Evolutionary conservation across 2,113 vertebrate genomes (phyloP), one percentile per base, ranked within the genome.

Genomic region (Jaculus jaculus): DNA sequence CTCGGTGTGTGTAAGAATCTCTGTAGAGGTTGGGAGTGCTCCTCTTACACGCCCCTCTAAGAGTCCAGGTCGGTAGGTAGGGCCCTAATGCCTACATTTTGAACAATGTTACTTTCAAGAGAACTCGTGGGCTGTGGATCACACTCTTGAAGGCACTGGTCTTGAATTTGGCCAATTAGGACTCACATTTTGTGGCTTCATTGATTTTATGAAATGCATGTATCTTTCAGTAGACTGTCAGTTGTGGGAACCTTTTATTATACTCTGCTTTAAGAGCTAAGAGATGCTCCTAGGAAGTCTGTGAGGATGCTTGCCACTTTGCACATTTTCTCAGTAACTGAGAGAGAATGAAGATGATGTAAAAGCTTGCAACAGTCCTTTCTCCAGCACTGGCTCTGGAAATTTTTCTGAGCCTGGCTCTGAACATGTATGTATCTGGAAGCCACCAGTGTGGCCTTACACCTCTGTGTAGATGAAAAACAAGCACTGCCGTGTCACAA

Each of bases 341-440:
- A 80, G 60, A 60, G 11, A 68, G 12, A 4, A 28, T 58, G 47
- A 79, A 80, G 16, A 20, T 51, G 24, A 24, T 26, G 3, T 2
- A 30, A 75, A 11, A 23, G 15, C 81, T 23, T 90, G 18, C 1
- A 39, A 42, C 60, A 13, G 42, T 87, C 61, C 34, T 74, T 54
- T 39, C 16, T 37, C 16, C 20, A 51, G 34, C 42, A 65, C 26
- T 34, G 69, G 37, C 69, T 82, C 58, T 60, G 63, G 71, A 90
- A 84, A 83, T 32, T 20, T 78, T 66, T 51, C 81, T 83, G 37
- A 65, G 54, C 23, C 69, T 82, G 68, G 9, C 61, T 93, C 71
- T 81, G 78, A 72, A 75, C 34, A 42, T 61, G 34, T 66, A 20
- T 20, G 7, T 15, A 26, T 72, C 42, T 69, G 12, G n/a, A 78